Evolutionary conservation across 2,797 vertebrate genomes (phyloP), one percentile per base, ranked within the genome.

Genomic region (Notamacropus eugenii): DNA sequence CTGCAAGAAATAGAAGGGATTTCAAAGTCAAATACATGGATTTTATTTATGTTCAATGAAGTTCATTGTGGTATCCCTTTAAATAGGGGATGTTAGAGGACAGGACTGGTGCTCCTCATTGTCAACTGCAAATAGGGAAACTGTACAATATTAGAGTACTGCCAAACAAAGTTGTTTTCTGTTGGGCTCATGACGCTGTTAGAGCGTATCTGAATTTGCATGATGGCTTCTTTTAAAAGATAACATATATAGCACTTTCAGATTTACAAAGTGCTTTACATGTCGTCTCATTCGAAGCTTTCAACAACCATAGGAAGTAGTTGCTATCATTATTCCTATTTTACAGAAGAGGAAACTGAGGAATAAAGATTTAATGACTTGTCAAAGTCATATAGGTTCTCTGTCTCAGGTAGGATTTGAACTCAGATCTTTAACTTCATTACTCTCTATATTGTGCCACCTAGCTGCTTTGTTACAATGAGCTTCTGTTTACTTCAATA

Each of bases 1-100:
- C 99, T 99, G 98, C 82, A 93, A 93, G 91, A 96, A 97, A 95
- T 82, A 90, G 97, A 74, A 87, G 93, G 93, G 95, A 96, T 93
- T 93, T 19, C 92, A 14, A 97, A 93, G 92, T 94, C 52, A 97
- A 74, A 1, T 22, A 97, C 0, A 92, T 27, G 59, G 0, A n/a
- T 94, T 96, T 96, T 90, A 96, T 94, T 96, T 94, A 52, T 95
- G 52, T 29, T 91, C 31, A 3, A 90, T 67, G 55, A 16, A 57
- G 54, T 92, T 95, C 92, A 91, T 5, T 13, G 2, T 0, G 0
- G 11, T 93, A 91, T 57, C 91, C 31, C 91, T 95, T 93, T 50
- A 90, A 92, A 91, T 94, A 29, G 56, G 59, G 58, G 31, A 62
- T 87, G 52, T 55, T 93, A 59, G 54, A 22, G 55, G 22, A 91